Conservation (phyloP, 2,113 vertebrate genomes). For the Pyrgilauda ruficollis region DNA sequence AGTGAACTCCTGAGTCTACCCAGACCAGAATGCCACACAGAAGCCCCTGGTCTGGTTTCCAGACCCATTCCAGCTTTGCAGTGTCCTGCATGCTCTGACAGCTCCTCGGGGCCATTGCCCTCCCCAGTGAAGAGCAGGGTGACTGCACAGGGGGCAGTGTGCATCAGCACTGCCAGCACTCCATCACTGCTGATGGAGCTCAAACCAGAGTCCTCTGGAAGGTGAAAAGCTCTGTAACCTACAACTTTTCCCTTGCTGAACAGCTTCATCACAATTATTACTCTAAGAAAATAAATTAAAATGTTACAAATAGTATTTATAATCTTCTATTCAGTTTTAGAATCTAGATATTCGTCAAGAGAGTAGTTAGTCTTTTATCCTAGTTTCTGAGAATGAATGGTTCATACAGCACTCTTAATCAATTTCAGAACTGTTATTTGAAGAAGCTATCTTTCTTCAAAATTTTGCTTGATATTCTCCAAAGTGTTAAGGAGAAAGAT, state of each 20-base stretch:
- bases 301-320: neutral
- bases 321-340: neutral
- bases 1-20: neutral
- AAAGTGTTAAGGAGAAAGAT: neutral
- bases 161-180: neutral
- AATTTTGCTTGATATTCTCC: neutral
- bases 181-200: fast-evolving
- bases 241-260: neutral
- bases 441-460: neutral
- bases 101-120: neutral
- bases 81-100: neutral
- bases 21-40: neutral
- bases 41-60: neutral
- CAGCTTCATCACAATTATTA: neutral
- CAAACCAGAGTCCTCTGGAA: neutral
- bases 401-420: neutral
- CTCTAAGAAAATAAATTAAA: neutral
- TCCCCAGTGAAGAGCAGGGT: neutral
- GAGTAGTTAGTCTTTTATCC: neutral
- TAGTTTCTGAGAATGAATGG: neutral
- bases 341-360: neutral
- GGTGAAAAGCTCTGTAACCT: neutral
- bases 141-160: fast-evolving
- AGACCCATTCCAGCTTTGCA: neutral
- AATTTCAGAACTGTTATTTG: neutral